Conservation (phyloP, 2,797 vertebrate species). For the Danionella dracula region DNA sequence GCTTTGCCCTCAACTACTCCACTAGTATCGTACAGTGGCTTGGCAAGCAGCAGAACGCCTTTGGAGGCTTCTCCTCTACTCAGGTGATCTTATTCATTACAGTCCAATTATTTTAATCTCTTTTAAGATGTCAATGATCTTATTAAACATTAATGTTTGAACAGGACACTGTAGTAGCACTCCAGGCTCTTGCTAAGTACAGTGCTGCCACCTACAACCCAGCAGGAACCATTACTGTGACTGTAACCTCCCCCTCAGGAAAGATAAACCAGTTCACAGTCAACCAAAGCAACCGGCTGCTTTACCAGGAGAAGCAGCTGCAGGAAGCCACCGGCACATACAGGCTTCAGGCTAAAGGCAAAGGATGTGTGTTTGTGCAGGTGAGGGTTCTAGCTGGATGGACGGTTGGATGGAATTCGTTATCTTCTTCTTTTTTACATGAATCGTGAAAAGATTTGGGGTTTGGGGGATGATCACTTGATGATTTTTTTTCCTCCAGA, state of each 20-base stretch:
- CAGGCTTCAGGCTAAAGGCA: slow-evolving; percentile 61
- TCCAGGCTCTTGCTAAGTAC: slow-evolving; percentile 81
- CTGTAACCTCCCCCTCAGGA: slow-evolving; percentile 59
- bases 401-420: too few species aligned
- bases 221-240: slow-evolving; percentile 61
- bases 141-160: not conserved
- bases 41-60: slow-evolving; percentile 71
- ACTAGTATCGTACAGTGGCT: slow-evolving; percentile 72
- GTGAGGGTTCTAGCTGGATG: slow-evolving; percentile 48
- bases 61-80: slow-evolving; percentile 81
- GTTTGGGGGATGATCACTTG: not conserved
- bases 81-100: slow-evolving; percentile 66
- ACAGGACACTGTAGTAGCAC: slow-evolving; percentile 83
- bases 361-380: slow-evolving; percentile 75
- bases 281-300: slow-evolving; percentile 70
- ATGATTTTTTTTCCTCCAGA: too few species aligned
- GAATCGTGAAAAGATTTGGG: too few species aligned
- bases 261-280: slow-evolving; percentile 61
- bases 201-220: slow-evolving; percentile 65
- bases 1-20: slow-evolving; percentile 62
- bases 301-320: slow-evolving; percentile 73
- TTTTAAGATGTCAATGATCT: too few species aligned
- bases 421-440: too few species aligned
- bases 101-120: too few species aligned
- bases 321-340: slow-evolving; percentile 62